These are phyloP conservation scores for Pteropus rufus DNA, from an alignment of 2,797 vertebrate species.

Conservation along the genomic window DNA sequence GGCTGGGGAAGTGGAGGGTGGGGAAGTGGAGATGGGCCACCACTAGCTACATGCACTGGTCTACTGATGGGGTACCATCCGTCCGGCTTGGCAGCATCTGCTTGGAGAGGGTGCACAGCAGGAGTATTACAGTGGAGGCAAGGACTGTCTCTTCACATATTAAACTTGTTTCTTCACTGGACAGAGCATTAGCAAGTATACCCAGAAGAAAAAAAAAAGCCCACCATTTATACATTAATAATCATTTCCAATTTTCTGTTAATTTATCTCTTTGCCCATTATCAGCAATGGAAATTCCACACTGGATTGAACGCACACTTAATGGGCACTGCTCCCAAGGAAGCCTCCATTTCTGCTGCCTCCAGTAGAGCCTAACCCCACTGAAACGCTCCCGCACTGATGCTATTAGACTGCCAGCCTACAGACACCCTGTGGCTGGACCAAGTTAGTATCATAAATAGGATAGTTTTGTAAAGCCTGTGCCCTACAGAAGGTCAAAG, in stretches of 20 bases:
- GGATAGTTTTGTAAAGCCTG: neutral
- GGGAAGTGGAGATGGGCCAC: neutral
- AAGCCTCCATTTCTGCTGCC: neutral
- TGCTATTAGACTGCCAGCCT: neutral
- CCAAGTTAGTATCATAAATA: neutral
- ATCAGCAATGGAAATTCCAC: neutral
- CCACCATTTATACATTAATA: neutral
- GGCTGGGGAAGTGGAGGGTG: no score
- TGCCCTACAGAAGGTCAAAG: constrained; percentile 45
- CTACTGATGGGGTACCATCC: neutral
- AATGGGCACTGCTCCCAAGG: neutral
- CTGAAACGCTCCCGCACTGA: neutral
- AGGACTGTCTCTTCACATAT: neutral
- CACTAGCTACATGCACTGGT: neutral
- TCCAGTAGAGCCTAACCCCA: neutral
- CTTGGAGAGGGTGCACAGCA: neutral
- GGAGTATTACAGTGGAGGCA: neutral
- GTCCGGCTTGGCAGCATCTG: neutral
- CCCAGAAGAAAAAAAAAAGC: neutral
- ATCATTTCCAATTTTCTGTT: neutral
- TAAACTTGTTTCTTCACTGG: neutral
- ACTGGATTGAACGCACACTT: neutral
- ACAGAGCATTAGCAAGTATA: neutral
- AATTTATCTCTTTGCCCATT: neutral
- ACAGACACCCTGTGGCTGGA: neutral